phyloP scores from a whole-genome alignment of 2,888 invertebrate genomes.

The Troglohyphantes excavatus region DNA sequence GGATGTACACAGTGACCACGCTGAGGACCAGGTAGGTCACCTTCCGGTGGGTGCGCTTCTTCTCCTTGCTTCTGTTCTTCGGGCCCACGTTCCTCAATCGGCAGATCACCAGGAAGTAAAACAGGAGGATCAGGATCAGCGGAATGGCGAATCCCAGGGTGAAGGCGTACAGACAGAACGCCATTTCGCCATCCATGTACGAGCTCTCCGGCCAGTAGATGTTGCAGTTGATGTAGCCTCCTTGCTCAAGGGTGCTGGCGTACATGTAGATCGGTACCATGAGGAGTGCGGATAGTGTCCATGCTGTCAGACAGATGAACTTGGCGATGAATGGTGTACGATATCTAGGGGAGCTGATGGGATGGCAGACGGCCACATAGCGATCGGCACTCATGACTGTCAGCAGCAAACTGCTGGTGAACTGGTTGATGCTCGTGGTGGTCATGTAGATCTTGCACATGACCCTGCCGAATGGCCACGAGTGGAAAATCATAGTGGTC shows the following conservation, averaged over 20 bases:
- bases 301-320: slow-evolving; percentile 88
- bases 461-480: slow-evolving; percentile 93
- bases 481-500: slow-evolving; percentile 90
- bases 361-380: slow-evolving; percentile 96
- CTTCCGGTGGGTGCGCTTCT: slow-evolving; percentile 93
- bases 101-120: slow-evolving; percentile 93
- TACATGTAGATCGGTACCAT: slow-evolving; percentile 89
- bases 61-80: slow-evolving; percentile 94
- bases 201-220: slow-evolving; percentile 80
- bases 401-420: slow-evolving; percentile 94
- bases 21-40: slow-evolving; percentile 95
- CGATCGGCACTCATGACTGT: slow-evolving; percentile 97
- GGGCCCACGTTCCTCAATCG: slow-evolving; percentile 92
- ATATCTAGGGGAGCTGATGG: slow-evolving; percentile 92
- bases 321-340: slow-evolving; percentile 92
- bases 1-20: slow-evolving; percentile 94
- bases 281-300: slow-evolving; percentile 89
- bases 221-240: slow-evolving; percentile 78
- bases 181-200: slow-evolving; percentile 86
- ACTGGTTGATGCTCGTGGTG: slow-evolving; percentile 94
- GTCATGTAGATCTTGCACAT: slow-evolving; percentile 96
- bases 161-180: slow-evolving; percentile 94
- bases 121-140: slow-evolving; percentile 90
- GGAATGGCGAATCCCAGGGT: slow-evolving; percentile 94
- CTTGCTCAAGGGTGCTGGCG: slow-evolving; percentile 76